A percentile compares a stretch with the other conserved stretches of the same genome.
phyloP scores from a whole-genome alignment of 2,113 vertebrate species.

The Peucedramus taeniatus region DNA sequence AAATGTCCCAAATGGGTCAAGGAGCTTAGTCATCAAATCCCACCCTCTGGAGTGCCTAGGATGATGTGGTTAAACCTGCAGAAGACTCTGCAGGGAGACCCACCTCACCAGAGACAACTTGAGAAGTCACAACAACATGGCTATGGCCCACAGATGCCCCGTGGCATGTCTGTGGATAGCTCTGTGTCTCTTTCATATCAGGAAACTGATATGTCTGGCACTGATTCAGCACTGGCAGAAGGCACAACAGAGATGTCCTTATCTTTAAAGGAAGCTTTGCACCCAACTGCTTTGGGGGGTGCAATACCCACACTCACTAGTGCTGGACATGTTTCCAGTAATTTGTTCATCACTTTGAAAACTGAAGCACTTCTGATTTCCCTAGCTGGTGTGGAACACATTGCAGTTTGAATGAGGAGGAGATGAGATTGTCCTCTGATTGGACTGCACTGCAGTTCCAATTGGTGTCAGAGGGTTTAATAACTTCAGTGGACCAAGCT shows the following conservation, averaged over 20 bases:
- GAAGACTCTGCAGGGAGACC: not conserved
- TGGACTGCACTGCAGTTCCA: not conserved
- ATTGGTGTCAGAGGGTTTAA: not conserved
- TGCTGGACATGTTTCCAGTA: not conserved
- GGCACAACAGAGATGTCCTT: not conserved
- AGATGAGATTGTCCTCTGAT: not conserved
- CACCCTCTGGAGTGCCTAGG: not conserved
- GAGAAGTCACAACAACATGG: not conserved
- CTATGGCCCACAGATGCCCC: not conserved
- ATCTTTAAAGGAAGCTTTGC: not conserved
- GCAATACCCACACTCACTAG: not conserved
- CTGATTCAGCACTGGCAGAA: not conserved
- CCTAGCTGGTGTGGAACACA: not conserved
- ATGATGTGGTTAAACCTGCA: not conserved
- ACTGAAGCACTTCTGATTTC: not conserved
- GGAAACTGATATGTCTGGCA: not conserved
- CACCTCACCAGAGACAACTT: not conserved
- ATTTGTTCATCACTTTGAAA: not conserved
- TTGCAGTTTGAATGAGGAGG: not conserved
- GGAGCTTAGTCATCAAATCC: not conserved
- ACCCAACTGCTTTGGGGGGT: not conserved
- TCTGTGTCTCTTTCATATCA: too few relatives aligned
- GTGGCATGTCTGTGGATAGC: not conserved
- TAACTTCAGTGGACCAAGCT: not conserved
- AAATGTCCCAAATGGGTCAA: not conserved